A percentile compares a stretch with the other conserved stretches of the same genome.
Evolutionary conservation across 2,888 invertebrate genomes (phyloP).

Genomic region (Melanophora roralis): DNA sequence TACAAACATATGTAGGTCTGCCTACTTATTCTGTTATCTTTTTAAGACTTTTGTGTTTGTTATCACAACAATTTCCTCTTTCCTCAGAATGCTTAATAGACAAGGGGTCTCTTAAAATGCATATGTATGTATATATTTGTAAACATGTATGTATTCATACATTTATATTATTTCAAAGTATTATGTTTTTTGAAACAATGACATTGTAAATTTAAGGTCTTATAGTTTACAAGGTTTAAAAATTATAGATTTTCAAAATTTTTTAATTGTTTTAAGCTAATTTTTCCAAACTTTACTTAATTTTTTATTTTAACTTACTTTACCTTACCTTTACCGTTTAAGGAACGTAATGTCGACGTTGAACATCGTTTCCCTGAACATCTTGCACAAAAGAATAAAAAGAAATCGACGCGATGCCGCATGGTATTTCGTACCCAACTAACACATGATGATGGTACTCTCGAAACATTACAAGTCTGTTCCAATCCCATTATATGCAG

Average conservation of each 20-base stretch:
- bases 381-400: conserved; percentile 88
- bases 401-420: conserved; percentile 95
- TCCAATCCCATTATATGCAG: conserved; percentile 95
- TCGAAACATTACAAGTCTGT: conserved; percentile 91
- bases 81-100: not conserved
- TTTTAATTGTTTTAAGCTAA: too few relatives aligned
- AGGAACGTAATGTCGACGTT: conserved; percentile 96
- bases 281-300: too few relatives aligned
- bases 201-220: too few relatives aligned
- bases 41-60: not conserved
- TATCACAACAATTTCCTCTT: not conserved
- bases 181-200: too few relatives aligned
- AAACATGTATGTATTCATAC: too few relatives aligned
- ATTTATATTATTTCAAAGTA: too few relatives aligned
- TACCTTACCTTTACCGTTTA: conserved; percentile 62
- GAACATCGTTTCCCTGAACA: conserved; percentile 92
- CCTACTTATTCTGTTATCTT: not conserved
- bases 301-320: not conserved
- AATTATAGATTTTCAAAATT: too few relatives aligned
- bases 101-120: not conserved
- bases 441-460: conserved; percentile 85
- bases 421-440: conserved; percentile 95
- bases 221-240: too few relatives aligned
- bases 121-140: not conserved
- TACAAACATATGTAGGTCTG: too few relatives aligned